Base-by-base conservation (phyloP, 2,888 invertebrate species). In the Sepiola atlantica region DNA sequence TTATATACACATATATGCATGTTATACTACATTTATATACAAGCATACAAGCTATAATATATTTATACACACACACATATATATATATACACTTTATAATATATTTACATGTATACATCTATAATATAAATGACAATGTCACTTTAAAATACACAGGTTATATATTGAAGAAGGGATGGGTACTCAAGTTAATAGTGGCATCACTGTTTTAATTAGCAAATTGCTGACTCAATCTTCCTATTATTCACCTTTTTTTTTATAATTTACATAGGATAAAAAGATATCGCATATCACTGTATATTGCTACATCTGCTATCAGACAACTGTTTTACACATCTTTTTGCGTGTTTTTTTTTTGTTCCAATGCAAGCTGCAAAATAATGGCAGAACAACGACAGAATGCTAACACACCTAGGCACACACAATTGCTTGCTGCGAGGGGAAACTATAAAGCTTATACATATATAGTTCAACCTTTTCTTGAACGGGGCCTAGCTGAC, bases 291-390 rank as follows among this genome's bases (percentile, higher is more conserved):
- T 92, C 92, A 92, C 92, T 92, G 92, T 92, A 92, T 92, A 92
- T 92, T 92, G 92, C 92, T 92, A 92, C 92, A 54, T 92, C 54
- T 92, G 92, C 92, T 54, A 92, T 92, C 54, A 92, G 54, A 92
- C 92, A 92, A 92, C 92, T 92, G 92, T 45, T 55, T 77, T 92
- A 92, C n/a, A 92, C 92, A 92, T 55, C 45, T 92, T 45, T 45
- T 2, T 45, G 45, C n/a, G n/a, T n/a, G n/a, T n/a, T n/a, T n/a
- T 45, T 45, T 45, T 45, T 45, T 4, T 54, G 54, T 45, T 92
- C 92, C 92, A 92, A 92, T 92, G 92, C 92, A 92, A 92, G 92
- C 92, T 92, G 92, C 92, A 92, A 92, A 55, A 92, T 92, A 54
- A 92, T 54, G 32, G 92, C 92, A 54, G 54, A 92, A 92, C 92